These are phyloP conservation scores for Zaprionus camerounensis DNA, from an alignment of 1,140 invertebrate species.

Conservation along the genomic window DNA sequence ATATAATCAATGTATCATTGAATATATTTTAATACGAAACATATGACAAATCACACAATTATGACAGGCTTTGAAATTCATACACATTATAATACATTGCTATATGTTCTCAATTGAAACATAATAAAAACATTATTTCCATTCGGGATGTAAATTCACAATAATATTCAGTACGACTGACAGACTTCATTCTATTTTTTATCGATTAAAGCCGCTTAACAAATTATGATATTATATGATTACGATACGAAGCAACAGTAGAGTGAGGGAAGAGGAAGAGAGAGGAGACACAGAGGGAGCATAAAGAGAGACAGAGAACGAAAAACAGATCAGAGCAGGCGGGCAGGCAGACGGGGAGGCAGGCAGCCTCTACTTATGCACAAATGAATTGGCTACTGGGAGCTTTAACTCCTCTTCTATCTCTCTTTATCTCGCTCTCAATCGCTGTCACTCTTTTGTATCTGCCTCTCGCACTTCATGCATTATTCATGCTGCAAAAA, in stretches of 20 bases:
- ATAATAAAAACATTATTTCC: neutral
- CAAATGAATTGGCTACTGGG: constrained; percentile 3
- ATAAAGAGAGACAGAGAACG: neutral
- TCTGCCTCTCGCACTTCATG: constrained; percentile 34
- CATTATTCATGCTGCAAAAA: constrained; percentile 67
- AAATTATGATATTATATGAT: constrained; percentile 27
- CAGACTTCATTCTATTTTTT: neutral
- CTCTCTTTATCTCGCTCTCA: neutral
- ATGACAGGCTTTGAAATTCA: neutral
- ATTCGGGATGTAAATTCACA: neutral
- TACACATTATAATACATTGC: neutral
- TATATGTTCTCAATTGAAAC: neutral
- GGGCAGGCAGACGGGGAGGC: neutral
- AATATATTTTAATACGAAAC: neutral
- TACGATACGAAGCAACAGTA: neutral
- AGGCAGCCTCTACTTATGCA: constrained; percentile 3
- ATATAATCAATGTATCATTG: neutral
- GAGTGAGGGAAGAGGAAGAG: neutral
- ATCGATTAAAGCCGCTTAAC: constrained; percentile 12
- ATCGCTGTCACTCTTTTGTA: neutral
- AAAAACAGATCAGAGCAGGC: neutral
- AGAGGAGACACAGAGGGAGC: neutral
- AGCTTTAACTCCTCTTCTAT: neutral
- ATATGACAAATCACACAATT: neutral
- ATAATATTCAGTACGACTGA: neutral